These are phyloP conservation scores for Ochropleura leucogaster DNA, from an alignment of 2,888 invertebrate species.

Conservation along the genomic window DNA sequence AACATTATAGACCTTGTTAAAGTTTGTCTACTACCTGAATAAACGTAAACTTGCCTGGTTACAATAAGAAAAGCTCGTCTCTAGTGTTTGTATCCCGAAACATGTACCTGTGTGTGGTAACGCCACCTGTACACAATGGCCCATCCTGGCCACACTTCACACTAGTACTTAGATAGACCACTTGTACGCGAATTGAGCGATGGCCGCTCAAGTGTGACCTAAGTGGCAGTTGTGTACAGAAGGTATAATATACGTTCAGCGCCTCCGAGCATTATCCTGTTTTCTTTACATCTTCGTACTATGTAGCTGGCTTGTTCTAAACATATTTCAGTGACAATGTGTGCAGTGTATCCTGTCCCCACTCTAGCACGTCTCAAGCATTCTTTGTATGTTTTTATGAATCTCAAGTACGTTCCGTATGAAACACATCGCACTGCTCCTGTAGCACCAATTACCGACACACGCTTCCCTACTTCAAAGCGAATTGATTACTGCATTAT, in stretches of 20 bases:
- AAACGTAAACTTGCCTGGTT: conserved; percentile 11
- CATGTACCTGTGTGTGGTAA: neutral
- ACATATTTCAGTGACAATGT: conserved; percentile 34
- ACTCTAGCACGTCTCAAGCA: conserved; percentile 18
- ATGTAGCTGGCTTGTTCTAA: conserved; percentile 15
- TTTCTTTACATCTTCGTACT: conserved; percentile 34
- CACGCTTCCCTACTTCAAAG: conserved; percentile 30
- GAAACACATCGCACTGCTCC: conserved; percentile 4
- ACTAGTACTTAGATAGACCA: conserved; percentile 40
- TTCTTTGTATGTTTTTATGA: conserved; percentile 21
- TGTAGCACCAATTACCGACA: neutral
- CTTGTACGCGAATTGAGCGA: conserved; percentile 55
- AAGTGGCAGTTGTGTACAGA: conserved; percentile 59
- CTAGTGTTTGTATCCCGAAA: conserved; percentile 2
- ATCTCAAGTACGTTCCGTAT: conserved; percentile 15
- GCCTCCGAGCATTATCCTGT: conserved; percentile 24
- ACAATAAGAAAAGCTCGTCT: conserved; percentile 22
- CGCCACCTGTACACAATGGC: conserved; percentile 53
- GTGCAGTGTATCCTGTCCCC: conserved; percentile 37
- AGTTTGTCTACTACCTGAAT: conserved; percentile 6
- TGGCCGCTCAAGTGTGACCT: conserved; percentile 51
- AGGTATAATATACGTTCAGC: conserved; percentile 44
- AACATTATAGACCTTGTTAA: neutral
- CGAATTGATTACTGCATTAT: conserved; percentile 48
- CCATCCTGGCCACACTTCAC: conserved; percentile 33